phyloP scores from a whole-genome alignment of 2,888 invertebrate genomes.

The Tanytarsus gracilentus region DNA sequence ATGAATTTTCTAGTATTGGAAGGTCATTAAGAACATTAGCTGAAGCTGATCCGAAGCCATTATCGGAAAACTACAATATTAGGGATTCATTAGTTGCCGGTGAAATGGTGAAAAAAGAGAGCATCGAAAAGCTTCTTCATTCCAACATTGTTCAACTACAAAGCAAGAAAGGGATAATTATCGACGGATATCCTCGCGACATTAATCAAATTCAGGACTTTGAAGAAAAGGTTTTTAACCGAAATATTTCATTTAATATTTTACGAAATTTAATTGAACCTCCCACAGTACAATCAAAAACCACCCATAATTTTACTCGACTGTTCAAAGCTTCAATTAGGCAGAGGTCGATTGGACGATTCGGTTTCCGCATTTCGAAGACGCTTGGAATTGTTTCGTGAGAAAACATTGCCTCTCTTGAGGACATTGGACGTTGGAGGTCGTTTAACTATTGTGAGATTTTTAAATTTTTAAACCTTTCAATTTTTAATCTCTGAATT shows the following conservation, averaged over 20 bases:
- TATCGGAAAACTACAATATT: conserved; percentile 56
- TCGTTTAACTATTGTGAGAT: conserved; percentile 71
- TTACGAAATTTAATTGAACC: conserved; percentile 33
- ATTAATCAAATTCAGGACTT: conserved; percentile 80
- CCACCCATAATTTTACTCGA: conserved; percentile 79
- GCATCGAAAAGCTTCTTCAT: conserved; percentile 67
- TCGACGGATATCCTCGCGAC: conserved; percentile 92
- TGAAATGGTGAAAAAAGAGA: conserved; percentile 70
- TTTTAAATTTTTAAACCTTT: neutral
- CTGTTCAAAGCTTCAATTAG: conserved; percentile 82
- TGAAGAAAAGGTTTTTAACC: conserved; percentile 65
- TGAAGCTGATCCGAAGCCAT: conserved; percentile 53
- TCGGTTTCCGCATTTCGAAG: conserved; percentile 76
- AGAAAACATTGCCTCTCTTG: conserved; percentile 80
- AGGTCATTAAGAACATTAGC: conserved; percentile 65
- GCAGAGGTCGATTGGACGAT: conserved; percentile 75
- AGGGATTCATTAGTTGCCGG: conserved; percentile 65
- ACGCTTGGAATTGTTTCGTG: conserved; percentile 76
- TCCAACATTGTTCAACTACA: conserved; percentile 53
- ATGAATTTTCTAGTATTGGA: conserved; percentile 52
- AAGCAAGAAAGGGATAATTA: conserved; percentile 67
- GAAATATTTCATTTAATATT: conserved; percentile 8
- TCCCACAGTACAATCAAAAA: conserved; percentile 60
- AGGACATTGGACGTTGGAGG: conserved; percentile 73
- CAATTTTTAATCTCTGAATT: neutral